Conservation (phyloP, 2,888 invertebrate species). For the Balanococcus diminutus region DNA sequence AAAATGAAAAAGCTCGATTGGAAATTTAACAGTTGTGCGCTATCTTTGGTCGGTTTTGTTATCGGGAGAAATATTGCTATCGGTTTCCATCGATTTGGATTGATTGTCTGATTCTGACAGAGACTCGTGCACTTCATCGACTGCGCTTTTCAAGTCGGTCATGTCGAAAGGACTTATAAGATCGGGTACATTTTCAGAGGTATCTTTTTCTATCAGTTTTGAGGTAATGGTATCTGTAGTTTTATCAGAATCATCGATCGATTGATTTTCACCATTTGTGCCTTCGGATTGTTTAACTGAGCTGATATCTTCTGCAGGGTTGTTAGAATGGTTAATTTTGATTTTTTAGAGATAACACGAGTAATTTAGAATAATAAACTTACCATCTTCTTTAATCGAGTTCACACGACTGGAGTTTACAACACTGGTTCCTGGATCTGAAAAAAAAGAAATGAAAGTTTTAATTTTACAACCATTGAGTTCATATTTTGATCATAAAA, state of each 20-base stretch:
- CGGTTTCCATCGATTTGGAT: background rate
- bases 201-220: background rate
- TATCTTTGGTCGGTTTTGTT: background rate
- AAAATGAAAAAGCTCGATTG: background rate
- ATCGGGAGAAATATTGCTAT: background rate
- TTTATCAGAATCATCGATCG: background rate
- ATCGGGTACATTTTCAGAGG: background rate
- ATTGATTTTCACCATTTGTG: background rate
- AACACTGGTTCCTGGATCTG: background rate
- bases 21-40: background rate
- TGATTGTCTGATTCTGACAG: background rate
- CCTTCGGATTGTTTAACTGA: background rate
- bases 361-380: background rate
- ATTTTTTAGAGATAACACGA: background rate
- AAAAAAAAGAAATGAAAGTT: background rate
- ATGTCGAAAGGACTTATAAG: background rate
- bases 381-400: background rate
- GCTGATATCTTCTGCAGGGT: background rate
- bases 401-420: background rate
- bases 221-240: background rate
- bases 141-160: background rate
- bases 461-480: too few relatives aligned
- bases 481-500: too few relatives aligned
- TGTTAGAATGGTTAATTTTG: background rate
- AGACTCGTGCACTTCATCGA: background rate